These are phyloP conservation scores for Periophthalmus modestus DNA, from an alignment of 2,113 vertebrate genomes.

Conservation along the genomic window DNA sequence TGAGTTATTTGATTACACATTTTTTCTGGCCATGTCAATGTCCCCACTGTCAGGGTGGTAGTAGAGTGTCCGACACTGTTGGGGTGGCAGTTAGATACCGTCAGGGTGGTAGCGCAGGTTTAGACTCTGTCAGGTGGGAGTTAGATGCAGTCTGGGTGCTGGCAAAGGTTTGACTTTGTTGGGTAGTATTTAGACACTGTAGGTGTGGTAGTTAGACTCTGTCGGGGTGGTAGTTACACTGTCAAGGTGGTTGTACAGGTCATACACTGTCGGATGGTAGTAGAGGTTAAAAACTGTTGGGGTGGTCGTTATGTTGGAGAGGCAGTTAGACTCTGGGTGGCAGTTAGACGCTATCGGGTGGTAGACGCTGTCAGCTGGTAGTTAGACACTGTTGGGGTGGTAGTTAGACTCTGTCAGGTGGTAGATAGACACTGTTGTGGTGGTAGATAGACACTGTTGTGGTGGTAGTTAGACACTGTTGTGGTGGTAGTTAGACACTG, in stretches of 20 bases:
- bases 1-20: too few species aligned
- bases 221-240: not conserved
- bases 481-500: not conserved
- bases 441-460: conserved; percentile 75
- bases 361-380: not conserved
- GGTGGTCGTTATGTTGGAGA: not conserved
- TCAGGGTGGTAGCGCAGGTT: not conserved
- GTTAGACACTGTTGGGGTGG: not conserved
- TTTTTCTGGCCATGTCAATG: too few species aligned
- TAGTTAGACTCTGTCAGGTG: not conserved
- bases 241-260: too few species aligned
- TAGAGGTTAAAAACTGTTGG: not conserved
- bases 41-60: conserved; percentile 83
- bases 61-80: not conserved
- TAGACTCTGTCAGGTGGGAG: not conserved
- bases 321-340: not conserved
- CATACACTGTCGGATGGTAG: not conserved
- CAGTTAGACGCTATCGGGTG: not conserved
- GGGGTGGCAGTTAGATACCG: not conserved
- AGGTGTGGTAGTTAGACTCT: too few species aligned
- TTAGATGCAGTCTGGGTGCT: too few species aligned
- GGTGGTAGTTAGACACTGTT: conserved; percentile 63
- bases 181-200: not conserved
- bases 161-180: not conserved
- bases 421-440: conserved; percentile 74